Evolutionary conservation across 1,140 invertebrate species (phyloP).

Genomic region (Drosophila busckii): DNA sequence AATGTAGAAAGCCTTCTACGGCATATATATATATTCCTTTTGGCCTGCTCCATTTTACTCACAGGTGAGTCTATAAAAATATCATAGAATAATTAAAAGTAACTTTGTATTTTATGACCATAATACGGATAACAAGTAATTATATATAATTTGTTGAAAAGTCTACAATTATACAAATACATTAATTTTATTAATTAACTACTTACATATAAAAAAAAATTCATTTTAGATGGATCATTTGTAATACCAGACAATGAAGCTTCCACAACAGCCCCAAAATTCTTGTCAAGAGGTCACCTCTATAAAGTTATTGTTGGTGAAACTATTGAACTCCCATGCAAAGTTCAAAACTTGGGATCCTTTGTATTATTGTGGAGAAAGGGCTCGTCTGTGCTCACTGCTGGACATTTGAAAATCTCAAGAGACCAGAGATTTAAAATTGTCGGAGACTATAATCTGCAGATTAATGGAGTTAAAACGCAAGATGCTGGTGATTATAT

Average conservation of each 20-base stretch:
- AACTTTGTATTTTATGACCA: not conserved
- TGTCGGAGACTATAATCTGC: slow-evolving; percentile 82
- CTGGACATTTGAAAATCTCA: slow-evolving; percentile 82
- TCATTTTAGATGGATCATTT: slow-evolving; percentile 48
- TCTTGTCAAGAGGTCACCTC: slow-evolving; percentile 85
- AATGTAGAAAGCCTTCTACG: slow-evolving; percentile 18
- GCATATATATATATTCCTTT: slow-evolving; percentile 24
- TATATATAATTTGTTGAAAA: too few species aligned
- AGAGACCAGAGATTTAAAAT: slow-evolving; percentile 82
- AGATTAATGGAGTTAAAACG: slow-evolving; percentile 82
- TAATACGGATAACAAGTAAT: too few species aligned
- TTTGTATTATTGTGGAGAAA: slow-evolving; percentile 83
- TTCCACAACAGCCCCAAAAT: slow-evolving; percentile 81
- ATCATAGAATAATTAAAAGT: not conserved
- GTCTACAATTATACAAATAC: too few species aligned
- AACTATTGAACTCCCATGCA: slow-evolving; percentile 86
- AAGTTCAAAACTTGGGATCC: slow-evolving; percentile 85
- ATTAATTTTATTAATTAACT: not conserved
- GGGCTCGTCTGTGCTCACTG: slow-evolving; percentile 82
- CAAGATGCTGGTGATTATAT: slow-evolving; percentile 80
- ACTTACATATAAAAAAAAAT: not conserved
- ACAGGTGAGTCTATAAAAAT: slow-evolving; percentile 36
- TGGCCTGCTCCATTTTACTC: slow-evolving; percentile 20
- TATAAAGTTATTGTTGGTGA: slow-evolving; percentile 88
- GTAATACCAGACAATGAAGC: slow-evolving; percentile 55